Conservation (phyloP, 1,140 invertebrate genomes). For the Euwallacea similis region DNA sequence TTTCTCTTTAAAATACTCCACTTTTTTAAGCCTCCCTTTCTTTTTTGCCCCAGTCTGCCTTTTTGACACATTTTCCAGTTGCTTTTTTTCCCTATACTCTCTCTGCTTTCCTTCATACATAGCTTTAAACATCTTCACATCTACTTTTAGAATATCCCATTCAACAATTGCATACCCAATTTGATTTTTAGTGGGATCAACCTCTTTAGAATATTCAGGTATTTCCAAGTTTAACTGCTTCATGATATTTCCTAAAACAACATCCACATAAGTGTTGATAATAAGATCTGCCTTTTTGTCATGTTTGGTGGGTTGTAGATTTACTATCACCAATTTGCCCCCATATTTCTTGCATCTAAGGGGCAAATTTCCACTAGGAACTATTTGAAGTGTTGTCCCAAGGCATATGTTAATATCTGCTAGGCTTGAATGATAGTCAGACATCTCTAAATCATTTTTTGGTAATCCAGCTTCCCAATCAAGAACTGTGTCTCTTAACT, state of each 20-base stretch:
- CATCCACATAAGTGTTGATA: constrained; percentile 89
- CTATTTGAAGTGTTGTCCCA: constrained; percentile 96
- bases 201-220: constrained; percentile 65
- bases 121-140: constrained; percentile 58
- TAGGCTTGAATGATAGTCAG: constrained; percentile 85
- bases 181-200: constrained; percentile 69
- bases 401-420: constrained; percentile 92
- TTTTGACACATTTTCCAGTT: constrained; percentile 31
- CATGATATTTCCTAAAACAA: constrained; percentile 77
- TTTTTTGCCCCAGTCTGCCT: not conserved
- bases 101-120: constrained; percentile 41
- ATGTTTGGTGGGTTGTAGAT: constrained; percentile 96
- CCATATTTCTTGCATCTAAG: constrained; percentile 84
- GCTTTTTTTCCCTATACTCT: constrained; percentile 40
- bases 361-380: constrained; percentile 94
- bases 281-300: constrained; percentile 90
- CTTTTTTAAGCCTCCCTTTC: too few relatives aligned
- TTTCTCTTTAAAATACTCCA: too few relatives aligned
- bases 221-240: constrained; percentile 72
- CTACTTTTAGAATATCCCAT: constrained; percentile 64
- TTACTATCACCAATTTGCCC: constrained; percentile 91
- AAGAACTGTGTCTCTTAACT: constrained; percentile 87
- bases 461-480: constrained; percentile 98
- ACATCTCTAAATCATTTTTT: constrained; percentile 82
- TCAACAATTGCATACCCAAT: constrained; percentile 59